Evolutionary conservation across 2,888 invertebrate genomes (phyloP), one percentile per base, ranked within the genome.

Genomic region (Zaprionus bogoriensis): DNA sequence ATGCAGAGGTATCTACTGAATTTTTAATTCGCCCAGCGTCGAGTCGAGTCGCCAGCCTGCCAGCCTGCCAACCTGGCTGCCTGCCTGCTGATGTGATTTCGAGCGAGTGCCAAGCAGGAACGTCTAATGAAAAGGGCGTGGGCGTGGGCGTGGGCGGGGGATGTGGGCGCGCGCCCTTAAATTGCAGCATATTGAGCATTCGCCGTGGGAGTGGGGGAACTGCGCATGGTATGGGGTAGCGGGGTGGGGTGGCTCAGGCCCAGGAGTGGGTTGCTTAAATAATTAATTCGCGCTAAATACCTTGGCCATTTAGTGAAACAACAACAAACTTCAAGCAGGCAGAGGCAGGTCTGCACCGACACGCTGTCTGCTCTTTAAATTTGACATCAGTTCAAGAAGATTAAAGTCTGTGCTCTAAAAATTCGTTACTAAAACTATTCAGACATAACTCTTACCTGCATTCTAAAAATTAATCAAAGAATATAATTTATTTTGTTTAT

Each of bases 1-100:
- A 89, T 89, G 90, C 89, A 88, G 69, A 83, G 85, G 81, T 82
- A 87, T 87, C 87, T 87, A 59, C 66, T 89, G 82, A 86, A 89
- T 89, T 81, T 88, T 87, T 89, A 89, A 89, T 88, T 74, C 55
- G 53, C 58, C 47, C 67, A 77, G 74, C 70, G 65, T 69, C 83
- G 82, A 81, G 74, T 81, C 86, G 70, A 69, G 81, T 41, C 66
- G 77, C 63, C 62, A 57, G 70, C 41, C n/a, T n/a, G n/a, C n/a
- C n/a, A n/a, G n/a, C n/a, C n/a, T n/a, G n/a, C n/a, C n/a, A n/a
- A n/a, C n/a, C n/a, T n/a, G n/a, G n/a, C n/a, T n/a, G n/a, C n/a
- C n/a, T 67, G 73, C 57, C 64, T 66, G 72, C 52, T 82, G 68
- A 64, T 70, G 60, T 73, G 67, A 71, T 69, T 81, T 57, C 67